Base-by-base conservation (phyloP, 2,113 vertebrate species). In the Prionailurus bengalensis region DNA sequence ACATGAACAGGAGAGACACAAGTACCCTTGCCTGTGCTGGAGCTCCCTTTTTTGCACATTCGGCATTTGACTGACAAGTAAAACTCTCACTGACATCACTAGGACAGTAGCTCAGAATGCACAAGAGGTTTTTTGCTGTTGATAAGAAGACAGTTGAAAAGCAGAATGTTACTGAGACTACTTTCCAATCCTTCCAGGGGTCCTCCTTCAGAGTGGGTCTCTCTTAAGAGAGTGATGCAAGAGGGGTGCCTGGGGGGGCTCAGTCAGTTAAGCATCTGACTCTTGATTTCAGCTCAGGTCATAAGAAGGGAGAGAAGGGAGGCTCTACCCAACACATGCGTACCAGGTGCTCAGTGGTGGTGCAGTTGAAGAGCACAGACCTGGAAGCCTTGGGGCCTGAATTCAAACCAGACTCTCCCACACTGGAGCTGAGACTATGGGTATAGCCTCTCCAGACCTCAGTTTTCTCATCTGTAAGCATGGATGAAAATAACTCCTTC, bases 61-160 rank as follows among this genome's bases (percentile, higher is more conserved):
- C 66, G 71, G 36, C 92, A 82, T 97, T 86, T 95, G 93, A 95
- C 76, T 93, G 94, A 86, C 45, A 14, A 55, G 15, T 87, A 74
- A 94, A 93, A 80, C 55, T 89, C 66, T 15, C 82, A 68, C 7
- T 58, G 89, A 91, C 73, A 51, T 84, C 66, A 73, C 11, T 17
- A 93, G 84, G 78, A 83, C 6, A 86, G 73, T 48, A 92, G 68
- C 42, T 96, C 68, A 84, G 93, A 95, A 96, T 88, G 68, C 65
- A 39, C 23, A 53, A 68, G 94, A 94, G 87, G 89, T 78, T 93
- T 78, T 94, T 89, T 89, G 45, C 63, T 93, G 36, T 93, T 93
- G 78, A 91, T 94, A 83, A 84, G 58, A 90, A 90, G 89, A 83
- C 82, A 51, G 14, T 84, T 66, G 63, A 42, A 65, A 63, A 42